Conservation (phyloP, 2,797 vertebrate genomes). For the Anas flavirostris region DNA sequence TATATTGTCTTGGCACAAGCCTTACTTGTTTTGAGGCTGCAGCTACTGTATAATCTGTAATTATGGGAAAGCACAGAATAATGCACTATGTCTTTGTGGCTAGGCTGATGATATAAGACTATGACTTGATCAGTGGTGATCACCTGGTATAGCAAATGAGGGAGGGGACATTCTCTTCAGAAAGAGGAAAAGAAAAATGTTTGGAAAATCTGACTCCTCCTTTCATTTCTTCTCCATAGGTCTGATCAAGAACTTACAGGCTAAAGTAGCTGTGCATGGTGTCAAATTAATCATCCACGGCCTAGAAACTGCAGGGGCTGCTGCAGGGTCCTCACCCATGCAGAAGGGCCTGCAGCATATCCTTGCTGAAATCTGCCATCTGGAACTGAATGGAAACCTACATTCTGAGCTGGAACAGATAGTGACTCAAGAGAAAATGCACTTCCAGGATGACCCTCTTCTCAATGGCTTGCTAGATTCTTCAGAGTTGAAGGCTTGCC, state of each 20-base stretch:
- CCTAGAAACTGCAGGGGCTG: conserved; percentile 62
- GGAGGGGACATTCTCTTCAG: neutral
- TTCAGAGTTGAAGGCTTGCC: conserved; percentile 82
- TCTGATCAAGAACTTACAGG: conserved; percentile 83
- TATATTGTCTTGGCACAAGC: neutral
- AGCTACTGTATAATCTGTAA: neutral
- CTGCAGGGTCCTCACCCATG: neutral
- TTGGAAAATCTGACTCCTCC: neutral
- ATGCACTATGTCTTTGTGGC: neutral
- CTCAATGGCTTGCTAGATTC: conserved; percentile 86
- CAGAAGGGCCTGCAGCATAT: conserved; percentile 84
- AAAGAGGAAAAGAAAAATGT: neutral
- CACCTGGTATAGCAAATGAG: neutral
- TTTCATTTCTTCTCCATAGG: conserved; percentile 69
- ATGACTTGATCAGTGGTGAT: neutral
- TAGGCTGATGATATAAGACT: neutral
- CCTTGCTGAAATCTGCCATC: conserved; percentile 84
- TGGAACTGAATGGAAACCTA: conserved; percentile 93
- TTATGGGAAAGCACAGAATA: neutral
- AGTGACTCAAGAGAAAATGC: conserved; percentile 82
- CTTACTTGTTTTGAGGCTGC: neutral
- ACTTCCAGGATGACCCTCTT: conserved; percentile 86
- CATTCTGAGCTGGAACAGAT: conserved; percentile 87
- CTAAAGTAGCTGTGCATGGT: conserved; percentile 85
- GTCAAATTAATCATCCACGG: conserved; percentile 86